Percentiles rank a stretch among this genome's conserved stretches.
These are phyloP conservation scores for Sigmodon hispidus DNA, from an alignment of 2,113 vertebrate genomes.

Conservation along the genomic window DNA sequence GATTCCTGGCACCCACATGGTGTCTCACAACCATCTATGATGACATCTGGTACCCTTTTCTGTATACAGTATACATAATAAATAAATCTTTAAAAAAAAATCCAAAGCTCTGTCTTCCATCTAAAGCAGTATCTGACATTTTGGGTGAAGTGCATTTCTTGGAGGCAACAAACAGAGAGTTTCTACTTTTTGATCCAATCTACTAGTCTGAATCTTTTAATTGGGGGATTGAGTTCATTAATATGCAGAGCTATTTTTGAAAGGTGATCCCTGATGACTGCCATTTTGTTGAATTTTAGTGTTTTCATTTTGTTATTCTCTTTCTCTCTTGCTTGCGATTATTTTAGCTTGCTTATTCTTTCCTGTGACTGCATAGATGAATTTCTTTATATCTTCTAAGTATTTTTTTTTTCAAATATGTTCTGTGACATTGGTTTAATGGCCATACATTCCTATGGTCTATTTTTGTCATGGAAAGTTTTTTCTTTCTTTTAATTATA, in stretches of 20 bases:
- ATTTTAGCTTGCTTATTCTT: not conserved
- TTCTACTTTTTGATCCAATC: not conserved
- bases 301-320: not conserved
- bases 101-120: not conserved
- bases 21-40: too few relatives aligned
- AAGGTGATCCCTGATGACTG: not conserved
- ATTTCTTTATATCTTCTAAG: not conserved
- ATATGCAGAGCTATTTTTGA: not conserved
- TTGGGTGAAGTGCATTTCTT: not conserved
- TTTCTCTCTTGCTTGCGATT: not conserved
- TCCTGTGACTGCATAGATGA: not conserved
- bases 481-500: too few relatives aligned
- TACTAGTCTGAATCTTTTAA: not conserved
- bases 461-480: not conserved
- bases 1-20: too few relatives aligned
- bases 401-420: not conserved
- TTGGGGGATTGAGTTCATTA: not conserved
- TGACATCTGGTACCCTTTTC: too few relatives aligned
- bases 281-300: not conserved
- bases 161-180: not conserved
- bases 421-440: not conserved
- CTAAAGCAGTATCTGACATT: not conserved
- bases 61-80: too few relatives aligned
- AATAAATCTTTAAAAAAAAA: too few relatives aligned
- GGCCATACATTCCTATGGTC: not conserved